Evolutionary conservation across 37 sponge, comb jelly and placozoan species (phyloP).

Genomic region (Halichondria panicea): DNA sequence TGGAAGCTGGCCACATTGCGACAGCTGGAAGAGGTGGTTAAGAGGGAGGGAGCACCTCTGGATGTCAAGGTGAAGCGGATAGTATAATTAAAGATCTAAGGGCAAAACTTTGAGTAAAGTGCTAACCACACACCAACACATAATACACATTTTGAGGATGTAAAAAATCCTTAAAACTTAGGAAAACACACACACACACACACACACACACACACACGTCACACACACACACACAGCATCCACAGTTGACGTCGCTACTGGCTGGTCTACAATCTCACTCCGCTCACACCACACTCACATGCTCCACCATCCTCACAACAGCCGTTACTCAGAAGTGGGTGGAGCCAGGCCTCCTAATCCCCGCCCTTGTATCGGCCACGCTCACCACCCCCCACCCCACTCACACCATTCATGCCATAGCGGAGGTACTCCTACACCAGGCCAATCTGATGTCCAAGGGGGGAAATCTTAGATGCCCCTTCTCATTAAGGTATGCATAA

Average conservation of each 20-base stretch:
- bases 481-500: conserved; percentile 26
- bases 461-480: conserved; percentile 6
- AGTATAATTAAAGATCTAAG: not conserved
- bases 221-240: conserved; percentile 18
- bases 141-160: too few species aligned
- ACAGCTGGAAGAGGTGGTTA: conserved; percentile 7
- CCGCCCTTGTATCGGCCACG: conserved; percentile 8
- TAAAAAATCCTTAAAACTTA: too few species aligned
- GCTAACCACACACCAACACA: not conserved
- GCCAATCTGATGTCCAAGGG: not conserved
- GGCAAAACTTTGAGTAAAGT: not conserved
- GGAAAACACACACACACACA: not conserved
- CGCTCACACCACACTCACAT: not conserved
- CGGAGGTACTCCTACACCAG: conserved; percentile 5
- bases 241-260: not conserved
- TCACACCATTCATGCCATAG: not conserved
- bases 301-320: not conserved
- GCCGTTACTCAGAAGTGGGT: conserved; percentile 13
- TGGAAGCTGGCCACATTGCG: conserved; percentile 5
- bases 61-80: conserved; percentile 25
- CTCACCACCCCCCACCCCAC: conserved; percentile 2
- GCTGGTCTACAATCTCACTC: conserved; percentile 1
- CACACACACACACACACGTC: not conserved
- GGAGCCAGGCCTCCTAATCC: not conserved
- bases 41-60: conserved; percentile 18